Base-by-base conservation (phyloP, 2,888 invertebrate genomes). In the Tetramorium bicarinatum region DNA sequence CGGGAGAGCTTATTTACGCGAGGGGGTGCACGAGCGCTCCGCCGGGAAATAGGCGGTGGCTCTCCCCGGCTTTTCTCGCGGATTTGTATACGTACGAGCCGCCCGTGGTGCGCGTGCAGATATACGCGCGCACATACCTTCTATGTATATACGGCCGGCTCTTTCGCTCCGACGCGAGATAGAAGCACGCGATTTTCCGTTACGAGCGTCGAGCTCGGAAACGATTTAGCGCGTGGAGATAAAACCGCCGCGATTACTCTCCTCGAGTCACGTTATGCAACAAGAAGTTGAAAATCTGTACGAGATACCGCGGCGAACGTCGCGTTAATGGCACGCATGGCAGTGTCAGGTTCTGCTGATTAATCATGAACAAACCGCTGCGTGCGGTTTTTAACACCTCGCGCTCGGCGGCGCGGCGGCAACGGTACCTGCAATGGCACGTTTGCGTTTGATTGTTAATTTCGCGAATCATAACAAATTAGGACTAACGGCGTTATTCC, bases 1-100 rank as follows among this genome's bases (percentile, higher is more conserved):
- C 82, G 82, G 62, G 85, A 67, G 84, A 87, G 87, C 87, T 87
- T 87, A 87, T 87, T 87, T 89, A 87, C 89, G 88, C 88, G 86
- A 85, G 77, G 85, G 88, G 69, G 62, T 41, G 47, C 49, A 47
- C 61, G 59, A 21, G 69, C 25, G 77, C 77, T 85, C 83, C 85
- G 61, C 77, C 76, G 85, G 87, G 87, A 87, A 88, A 87, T 87
- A 85, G 85, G 77, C 77, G 76, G 69, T 52, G 61, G 85, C 75
- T 83, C 29, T 34, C 29, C 29, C 83, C 47, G 75, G 83, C 56
- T 80, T 84, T 87, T 82, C 82, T 83, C 62, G 56, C 67, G 69
- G 69, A 67, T 79, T 83, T 79, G 34, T 54, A 61, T 49, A 47
- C 56, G 44, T 59, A 52, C 13, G 52, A 44, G 44, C 47, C 49